phyloP scores from a whole-genome alignment of 2,797 vertebrate genomes.

The Clangula hyemalis region DNA sequence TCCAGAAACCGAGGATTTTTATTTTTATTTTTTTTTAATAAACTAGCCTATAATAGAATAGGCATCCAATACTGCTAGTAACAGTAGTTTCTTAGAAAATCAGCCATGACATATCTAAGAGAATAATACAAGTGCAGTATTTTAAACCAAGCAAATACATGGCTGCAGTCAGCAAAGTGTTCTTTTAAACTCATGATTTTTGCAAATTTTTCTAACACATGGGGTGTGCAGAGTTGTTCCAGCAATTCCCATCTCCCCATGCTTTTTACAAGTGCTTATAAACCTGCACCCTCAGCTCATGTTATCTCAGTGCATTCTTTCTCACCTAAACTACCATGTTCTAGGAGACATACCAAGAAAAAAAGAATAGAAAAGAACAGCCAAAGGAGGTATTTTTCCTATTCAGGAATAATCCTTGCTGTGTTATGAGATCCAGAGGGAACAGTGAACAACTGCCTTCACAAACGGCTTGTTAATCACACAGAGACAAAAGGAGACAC shows the following conservation, averaged over 20 bases:
- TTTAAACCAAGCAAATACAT: neutral
- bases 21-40: neutral
- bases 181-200: neutral
- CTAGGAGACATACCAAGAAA: too few relatives aligned
- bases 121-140: neutral
- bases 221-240: neutral
- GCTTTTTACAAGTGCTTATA: neutral
- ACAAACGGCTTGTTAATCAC: neutral
- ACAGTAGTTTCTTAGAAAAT: neutral
- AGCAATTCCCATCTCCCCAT: neutral
- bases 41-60: neutral
- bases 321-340: neutral
- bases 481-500: neutral
- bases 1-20: neutral
- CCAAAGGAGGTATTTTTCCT: neutral
- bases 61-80: neutral
- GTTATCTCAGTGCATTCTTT: neutral
- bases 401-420: neutral
- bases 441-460: neutral
- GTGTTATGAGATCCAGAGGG: neutral
- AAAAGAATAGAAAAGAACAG: neutral
- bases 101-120: neutral
- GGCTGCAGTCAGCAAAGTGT: neutral
- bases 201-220: neutral
- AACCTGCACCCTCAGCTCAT: accelerated